Conservation (phyloP, 2,113 vertebrate species). For the Balaenoptera acutorostrata region DNA sequence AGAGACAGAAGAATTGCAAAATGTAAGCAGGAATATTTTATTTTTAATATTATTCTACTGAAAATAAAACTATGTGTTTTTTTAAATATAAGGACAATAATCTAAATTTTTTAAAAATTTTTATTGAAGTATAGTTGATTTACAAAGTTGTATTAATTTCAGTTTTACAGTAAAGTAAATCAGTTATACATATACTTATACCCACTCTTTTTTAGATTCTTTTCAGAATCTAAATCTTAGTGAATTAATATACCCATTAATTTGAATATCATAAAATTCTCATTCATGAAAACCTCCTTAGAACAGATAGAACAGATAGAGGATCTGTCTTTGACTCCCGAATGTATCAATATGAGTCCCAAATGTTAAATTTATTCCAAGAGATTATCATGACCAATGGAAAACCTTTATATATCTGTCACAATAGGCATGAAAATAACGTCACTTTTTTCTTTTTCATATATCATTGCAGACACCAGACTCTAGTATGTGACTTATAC, state of each 20-base stretch:
- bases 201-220: no score
- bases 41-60: neutral
- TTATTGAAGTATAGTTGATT: no score
- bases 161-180: no score
- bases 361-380: neutral
- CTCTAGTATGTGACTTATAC: neutral
- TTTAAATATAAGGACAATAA: neutral
- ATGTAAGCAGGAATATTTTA: neutral
- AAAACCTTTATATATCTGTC: neutral
- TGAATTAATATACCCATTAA: neutral
- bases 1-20: neutral
- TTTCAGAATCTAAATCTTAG: neutral
- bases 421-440: neutral
- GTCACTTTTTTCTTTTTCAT: neutral
- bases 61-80: neutral
- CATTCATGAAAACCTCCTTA: neutral
- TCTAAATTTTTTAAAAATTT: no score
- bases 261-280: neutral
- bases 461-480: neutral
- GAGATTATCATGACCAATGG: neutral
- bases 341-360: neutral
- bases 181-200: no score
- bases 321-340: neutral
- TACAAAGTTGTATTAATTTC: no score
- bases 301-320: neutral